Evolutionary conservation across 2,797 vertebrate genomes (phyloP).

Genomic region (Neoniphon sammara): DNA sequence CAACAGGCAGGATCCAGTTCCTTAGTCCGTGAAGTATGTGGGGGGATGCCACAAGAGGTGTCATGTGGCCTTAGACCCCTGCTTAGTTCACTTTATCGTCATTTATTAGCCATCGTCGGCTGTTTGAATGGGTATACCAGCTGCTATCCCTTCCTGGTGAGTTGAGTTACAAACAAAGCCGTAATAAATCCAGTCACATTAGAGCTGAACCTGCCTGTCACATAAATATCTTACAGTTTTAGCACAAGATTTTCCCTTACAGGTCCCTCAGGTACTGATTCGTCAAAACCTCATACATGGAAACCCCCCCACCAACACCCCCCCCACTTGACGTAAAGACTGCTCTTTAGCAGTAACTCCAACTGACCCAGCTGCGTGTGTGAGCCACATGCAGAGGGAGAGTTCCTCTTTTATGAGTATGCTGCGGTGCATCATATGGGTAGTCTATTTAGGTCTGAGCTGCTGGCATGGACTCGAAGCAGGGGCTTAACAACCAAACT

Average conservation of each 20-base stretch:
- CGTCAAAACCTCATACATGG: conserved; percentile 69
- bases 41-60: conserved; percentile 59
- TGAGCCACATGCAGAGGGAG: conserved; percentile 50
- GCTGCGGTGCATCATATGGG: conserved; percentile 69
- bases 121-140: conserved; percentile 39
- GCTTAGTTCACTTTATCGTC: conserved; percentile 58
- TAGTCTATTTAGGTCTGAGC: conserved; percentile 76
- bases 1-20: conserved; percentile 55
- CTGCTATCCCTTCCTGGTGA: conserved; percentile 50
- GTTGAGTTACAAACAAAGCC: conserved; percentile 57
- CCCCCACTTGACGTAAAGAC: conserved; percentile 59
- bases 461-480: conserved; percentile 66
- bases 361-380: conserved; percentile 74
- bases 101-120: conserved; percentile 53
- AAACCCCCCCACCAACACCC: conserved; percentile 57
- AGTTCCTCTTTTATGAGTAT: conserved; percentile 76
- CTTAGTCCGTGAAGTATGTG: conserved; percentile 51
- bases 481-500: conserved; percentile 74
- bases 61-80: conserved; percentile 54
- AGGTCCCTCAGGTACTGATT: conserved; percentile 69
- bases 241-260: conserved; percentile 60
- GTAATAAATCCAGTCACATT: conserved; percentile 56
- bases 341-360: conserved; percentile 72
- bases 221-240: conserved; percentile 61
- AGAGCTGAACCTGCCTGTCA: conserved; percentile 41